These are phyloP conservation scores for Oophaga sylvatica DNA, from an alignment of 2,797 vertebrate genomes.

Conservation along the genomic window DNA sequence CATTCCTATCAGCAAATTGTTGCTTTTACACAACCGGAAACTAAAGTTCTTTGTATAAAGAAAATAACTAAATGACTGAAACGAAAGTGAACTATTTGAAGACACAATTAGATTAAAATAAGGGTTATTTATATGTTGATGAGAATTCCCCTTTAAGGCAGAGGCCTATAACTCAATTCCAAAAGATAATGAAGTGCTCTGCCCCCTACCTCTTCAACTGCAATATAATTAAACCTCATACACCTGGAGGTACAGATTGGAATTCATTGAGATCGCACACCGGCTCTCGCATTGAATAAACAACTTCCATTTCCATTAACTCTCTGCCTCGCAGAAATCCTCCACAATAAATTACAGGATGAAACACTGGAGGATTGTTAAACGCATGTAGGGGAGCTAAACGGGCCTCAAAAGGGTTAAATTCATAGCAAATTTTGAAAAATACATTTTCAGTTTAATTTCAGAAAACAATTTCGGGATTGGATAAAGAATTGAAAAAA, in stretches of 20 bases:
- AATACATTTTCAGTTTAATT: background rate
- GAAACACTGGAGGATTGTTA: background rate
- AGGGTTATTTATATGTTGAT: conserved; percentile 61
- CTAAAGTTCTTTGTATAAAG: background rate
- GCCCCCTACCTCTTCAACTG: conserved; percentile 55
- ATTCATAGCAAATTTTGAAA: background rate
- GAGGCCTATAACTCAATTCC: conserved; percentile 58
- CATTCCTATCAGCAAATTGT: background rate
- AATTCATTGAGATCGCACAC: conserved; percentile 33
- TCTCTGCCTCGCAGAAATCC: background rate
- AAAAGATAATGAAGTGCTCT: conserved; percentile 60
- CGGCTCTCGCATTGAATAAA: conserved; percentile 32
- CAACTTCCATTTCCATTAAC: conserved; percentile 36
- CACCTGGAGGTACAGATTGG: conserved; percentile 56
- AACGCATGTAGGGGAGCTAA: too few species aligned
- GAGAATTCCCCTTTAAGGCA: conserved; percentile 58
- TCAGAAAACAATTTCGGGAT: too few species aligned
- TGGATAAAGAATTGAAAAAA: too few species aligned
- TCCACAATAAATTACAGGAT: conserved; percentile 1
- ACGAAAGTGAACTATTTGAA: conserved; percentile 46
- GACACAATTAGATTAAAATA: conserved; percentile 56
- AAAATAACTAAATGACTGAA: conserved; percentile 3
- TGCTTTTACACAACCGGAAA: background rate
- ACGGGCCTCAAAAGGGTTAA: background rate
- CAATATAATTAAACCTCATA: conserved; percentile 59